Evolutionary conservation across 1,140 invertebrate species (phyloP), one percentile per base, ranked within the genome.

Genomic region (Varroa destructor): DNA sequence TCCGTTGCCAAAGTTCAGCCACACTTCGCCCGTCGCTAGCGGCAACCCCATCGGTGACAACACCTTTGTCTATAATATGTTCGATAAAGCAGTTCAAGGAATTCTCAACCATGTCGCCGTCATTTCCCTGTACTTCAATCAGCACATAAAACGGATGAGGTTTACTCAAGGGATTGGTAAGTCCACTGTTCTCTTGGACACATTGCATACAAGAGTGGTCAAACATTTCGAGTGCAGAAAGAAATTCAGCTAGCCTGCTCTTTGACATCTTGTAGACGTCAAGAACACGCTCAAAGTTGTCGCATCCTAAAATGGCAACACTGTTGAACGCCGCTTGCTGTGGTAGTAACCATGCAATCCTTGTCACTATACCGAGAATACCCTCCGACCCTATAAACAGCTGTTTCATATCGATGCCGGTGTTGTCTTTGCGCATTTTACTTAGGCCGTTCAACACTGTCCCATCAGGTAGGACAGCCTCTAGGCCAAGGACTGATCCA

Each of bases 341-440:
- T 6, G 92, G 90, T 82, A 93, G 97, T 71, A 92, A 85, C 73
- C 99, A 87, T 0, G 89, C 86, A 37, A 93, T 87, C 83, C 92
- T 91, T 0, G 95, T 98, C 1, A 99, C 86, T 14, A 99, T 79
- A 6, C 96, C 95, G 55, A 99, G 80, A 0, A 94, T 95, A 64
- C 96, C 96, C 83, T 99, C 96, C 0, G 91, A 91, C 10, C 96
- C 96, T 76, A 99, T 93, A 78, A 99, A 97, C 64, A 98, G 79
- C 79, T 99, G 93, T 78, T 97, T 96, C 72, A 97, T 80, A 78
- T 97, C 91, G 79, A 95, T 96, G 0, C 93, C 94, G 0, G 95
- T 98, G 77, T 98, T 99, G 78, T 99, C 93, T 80, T 99, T 99
- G 77, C 93, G 89, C 73, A 97, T 81, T 1, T 86, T 84, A 73